Conservation (phyloP, 92 coral and sea anemone species). For the Porites cylindrica region DNA sequence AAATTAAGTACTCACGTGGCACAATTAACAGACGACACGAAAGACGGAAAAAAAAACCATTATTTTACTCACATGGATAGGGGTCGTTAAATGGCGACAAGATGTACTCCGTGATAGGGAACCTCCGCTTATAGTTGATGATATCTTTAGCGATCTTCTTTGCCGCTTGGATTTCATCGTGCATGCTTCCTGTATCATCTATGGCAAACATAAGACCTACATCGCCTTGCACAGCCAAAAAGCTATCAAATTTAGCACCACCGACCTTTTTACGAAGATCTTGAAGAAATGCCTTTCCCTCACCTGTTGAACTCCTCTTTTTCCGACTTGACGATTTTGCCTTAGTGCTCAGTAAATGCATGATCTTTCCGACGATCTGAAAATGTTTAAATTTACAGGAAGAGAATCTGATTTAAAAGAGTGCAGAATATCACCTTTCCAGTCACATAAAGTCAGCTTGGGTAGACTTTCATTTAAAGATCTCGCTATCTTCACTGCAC, state of each 20-base stretch:
- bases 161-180: conserved; percentile 71
- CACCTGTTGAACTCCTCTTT: conserved; percentile 61
- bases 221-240: conserved; percentile 87
- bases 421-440: too few species aligned
- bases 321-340: conserved; percentile 25
- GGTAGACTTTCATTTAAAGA: neutral
- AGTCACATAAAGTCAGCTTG: neutral
- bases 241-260: conserved; percentile 60
- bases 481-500: too few species aligned
- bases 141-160: conserved; percentile 81
- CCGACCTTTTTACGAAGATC: conserved; percentile 66
- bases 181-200: conserved; percentile 91
- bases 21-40: too few species aligned
- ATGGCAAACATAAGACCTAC: conserved; percentile 88
- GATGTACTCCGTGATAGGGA: conserved; percentile 71
- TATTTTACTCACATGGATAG: neutral
- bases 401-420: neutral
- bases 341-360: conserved; percentile 30
- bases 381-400: too few species aligned
- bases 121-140: conserved; percentile 63
- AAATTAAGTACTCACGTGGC: too few species aligned
- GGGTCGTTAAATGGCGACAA: conserved; percentile 92
- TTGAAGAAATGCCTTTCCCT: conserved; percentile 59
- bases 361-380: conserved; percentile 52
- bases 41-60: too few species aligned